Evolutionary conservation across 2,113 vertebrate species (phyloP).

Genomic region (Mormyrus lacerda): DNA sequence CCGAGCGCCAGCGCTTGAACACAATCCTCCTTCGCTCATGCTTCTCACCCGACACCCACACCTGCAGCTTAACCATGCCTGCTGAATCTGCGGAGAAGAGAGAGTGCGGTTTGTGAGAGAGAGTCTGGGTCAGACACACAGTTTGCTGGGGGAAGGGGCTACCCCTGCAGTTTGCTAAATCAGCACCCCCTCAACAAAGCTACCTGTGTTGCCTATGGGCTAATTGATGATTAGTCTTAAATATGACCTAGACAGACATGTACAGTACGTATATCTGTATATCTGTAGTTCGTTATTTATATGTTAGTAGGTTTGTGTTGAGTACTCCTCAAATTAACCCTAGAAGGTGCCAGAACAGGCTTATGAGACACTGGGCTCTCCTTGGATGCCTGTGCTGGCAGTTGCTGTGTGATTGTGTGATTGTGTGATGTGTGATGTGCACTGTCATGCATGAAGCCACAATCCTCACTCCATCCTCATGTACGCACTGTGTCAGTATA

Average conservation of each 20-base stretch:
- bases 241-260: not conserved
- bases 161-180: not conserved
- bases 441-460: not conserved
- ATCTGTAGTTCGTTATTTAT: not conserved
- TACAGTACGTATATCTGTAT: not conserved
- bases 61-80: not conserved
- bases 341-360: not conserved
- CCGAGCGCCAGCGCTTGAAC: not conserved
- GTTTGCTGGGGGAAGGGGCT: not conserved
- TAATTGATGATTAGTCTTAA: not conserved
- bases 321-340: not conserved
- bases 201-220: not conserved
- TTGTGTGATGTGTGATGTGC: not conserved
- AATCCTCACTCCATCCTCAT: not conserved
- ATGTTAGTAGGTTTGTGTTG: not conserved
- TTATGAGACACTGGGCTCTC: not conserved
- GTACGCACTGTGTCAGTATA: too few relatives aligned
- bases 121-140: not conserved
- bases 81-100: not conserved
- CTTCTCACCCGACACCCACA: not conserved
- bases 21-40: not conserved
- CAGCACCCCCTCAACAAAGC: not conserved
- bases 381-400: not conserved
- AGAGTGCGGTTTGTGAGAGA: not conserved
- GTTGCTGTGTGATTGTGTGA: not conserved